Conservation (phyloP, 2,797 vertebrate genomes). For the Dermochelys coriacea region DNA sequence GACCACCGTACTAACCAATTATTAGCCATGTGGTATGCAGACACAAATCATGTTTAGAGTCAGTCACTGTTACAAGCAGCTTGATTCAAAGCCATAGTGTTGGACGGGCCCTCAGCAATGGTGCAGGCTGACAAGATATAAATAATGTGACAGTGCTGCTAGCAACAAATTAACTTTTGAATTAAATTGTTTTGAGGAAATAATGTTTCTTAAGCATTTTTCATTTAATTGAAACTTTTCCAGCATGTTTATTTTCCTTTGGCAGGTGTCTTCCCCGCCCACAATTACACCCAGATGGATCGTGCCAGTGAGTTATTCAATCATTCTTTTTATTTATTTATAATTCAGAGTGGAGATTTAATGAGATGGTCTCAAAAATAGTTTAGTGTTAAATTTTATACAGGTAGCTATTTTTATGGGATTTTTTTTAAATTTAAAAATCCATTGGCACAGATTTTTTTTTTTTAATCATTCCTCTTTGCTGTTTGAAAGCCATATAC, state of each 20-base stretch:
- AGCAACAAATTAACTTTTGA: not conserved
- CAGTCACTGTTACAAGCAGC: not conserved
- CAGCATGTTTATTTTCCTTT: conserved; percentile 61
- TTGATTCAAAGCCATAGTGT: not conserved
- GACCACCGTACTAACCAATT: not conserved
- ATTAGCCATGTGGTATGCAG: not conserved
- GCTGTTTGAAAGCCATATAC: not conserved
- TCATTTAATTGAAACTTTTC: not conserved
- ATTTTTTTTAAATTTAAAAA: too few relatives aligned
- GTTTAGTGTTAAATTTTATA: not conserved
- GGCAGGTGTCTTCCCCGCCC: conserved; percentile 84
- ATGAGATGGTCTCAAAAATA: not conserved
- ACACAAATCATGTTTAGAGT: not conserved
- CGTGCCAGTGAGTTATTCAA: conserved; percentile 85
- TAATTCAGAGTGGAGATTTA: not conserved
- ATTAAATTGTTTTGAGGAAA: not conserved
- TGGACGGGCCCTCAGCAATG: not conserved
- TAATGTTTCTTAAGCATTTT: not conserved
- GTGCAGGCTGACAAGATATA: not conserved
- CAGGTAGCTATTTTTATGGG: not conserved
- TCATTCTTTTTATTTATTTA: not conserved
- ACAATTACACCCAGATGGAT: conserved; percentile 92
- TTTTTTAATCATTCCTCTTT: not conserved
- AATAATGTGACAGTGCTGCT: not conserved
- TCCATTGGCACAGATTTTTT: too few relatives aligned